phyloP scores from a whole-genome alignment of 2,113 vertebrate species.

The Oostethus manadensis region DNA sequence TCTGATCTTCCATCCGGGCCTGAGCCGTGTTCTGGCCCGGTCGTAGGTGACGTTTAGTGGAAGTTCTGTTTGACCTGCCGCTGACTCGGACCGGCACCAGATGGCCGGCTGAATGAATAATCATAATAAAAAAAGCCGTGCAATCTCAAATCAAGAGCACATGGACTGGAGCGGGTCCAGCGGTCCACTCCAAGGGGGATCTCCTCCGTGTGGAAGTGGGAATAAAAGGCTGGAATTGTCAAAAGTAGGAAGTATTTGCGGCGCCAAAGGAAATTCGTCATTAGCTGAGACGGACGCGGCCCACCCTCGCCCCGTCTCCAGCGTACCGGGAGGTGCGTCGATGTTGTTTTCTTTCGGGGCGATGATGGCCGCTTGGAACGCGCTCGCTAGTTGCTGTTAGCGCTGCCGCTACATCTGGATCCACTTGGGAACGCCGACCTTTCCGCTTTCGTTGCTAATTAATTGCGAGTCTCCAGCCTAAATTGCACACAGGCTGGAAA shows the following conservation, averaged over 20 bases:
- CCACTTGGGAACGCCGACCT: conserved; percentile 6
- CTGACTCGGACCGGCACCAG: conserved; percentile 53
- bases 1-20: too few species aligned
- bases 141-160: conserved; percentile 47
- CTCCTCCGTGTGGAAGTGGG: conserved; percentile 36
- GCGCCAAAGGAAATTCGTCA: conserved; percentile 9
- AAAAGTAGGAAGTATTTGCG: conserved; percentile 16
- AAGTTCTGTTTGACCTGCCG: conserved; percentile 53
- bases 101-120: conserved; percentile 52
- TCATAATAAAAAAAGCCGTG: conserved; percentile 28
- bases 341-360: background rate
- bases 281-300: conserved; percentile 16
- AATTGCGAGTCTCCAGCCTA: background rate
- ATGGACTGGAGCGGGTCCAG: conserved; percentile 20
- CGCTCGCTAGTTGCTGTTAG: background rate
- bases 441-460: conserved; percentile 20
- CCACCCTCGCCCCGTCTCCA: background rate
- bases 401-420: conserved; percentile 8
- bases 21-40: too few species aligned
- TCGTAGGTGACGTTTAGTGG: conserved; percentile 41
- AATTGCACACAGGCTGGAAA: conserved; percentile 9
- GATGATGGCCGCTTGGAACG: conserved; percentile 1
- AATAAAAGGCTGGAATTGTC: conserved; percentile 49
- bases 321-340: background rate
- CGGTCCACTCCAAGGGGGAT: conserved; percentile 36